These are phyloP conservation scores for Tipula vernalis DNA, from an alignment of 2,888 invertebrate species.

Conservation along the genomic window DNA sequence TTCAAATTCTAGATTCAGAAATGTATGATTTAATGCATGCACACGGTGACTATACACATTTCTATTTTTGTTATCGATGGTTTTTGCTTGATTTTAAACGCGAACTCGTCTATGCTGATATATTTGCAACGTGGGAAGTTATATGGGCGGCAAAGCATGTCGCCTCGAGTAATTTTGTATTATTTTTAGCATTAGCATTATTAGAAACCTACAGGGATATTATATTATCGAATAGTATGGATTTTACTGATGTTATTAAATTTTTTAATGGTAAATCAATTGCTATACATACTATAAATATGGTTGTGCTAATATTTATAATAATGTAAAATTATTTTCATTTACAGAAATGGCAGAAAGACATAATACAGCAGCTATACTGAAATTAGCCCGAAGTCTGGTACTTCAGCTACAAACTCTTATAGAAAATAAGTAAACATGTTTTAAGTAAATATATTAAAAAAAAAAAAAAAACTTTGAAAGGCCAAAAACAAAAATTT, in stretches of 20 bases:
- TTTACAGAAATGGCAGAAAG: slow-evolving; percentile 91
- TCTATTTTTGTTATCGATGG: slow-evolving; percentile 97
- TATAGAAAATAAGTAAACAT: slow-evolving; percentile 73
- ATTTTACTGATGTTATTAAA: slow-evolving; percentile 95
- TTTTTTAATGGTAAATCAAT: slow-evolving; percentile 79
- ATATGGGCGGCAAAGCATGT: slow-evolving; percentile 89
- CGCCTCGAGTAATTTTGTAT: slow-evolving; percentile 77
- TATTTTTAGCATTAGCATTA: slow-evolving; percentile 84
- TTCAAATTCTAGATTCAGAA: slow-evolving; percentile 84
- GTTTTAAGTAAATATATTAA: background rate
- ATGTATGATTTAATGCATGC: slow-evolving; percentile 90
- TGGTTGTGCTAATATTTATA: too few relatives aligned
- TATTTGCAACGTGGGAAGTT: slow-evolving; percentile 89
- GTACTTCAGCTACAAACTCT: slow-evolving; percentile 81
- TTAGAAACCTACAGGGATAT: slow-evolving; percentile 89
- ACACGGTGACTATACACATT: slow-evolving; percentile 91
- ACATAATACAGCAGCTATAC: slow-evolving; percentile 72
- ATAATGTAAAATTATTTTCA: too few relatives aligned
- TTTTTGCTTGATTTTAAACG: slow-evolving; percentile 92
- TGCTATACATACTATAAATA: background rate
- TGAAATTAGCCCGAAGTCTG: slow-evolving; percentile 72
- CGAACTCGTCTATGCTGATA: slow-evolving; percentile 84
- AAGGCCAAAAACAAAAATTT: background rate
- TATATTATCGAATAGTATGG: slow-evolving; percentile 90
- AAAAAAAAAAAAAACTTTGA: background rate